A percentile compares a stretch with the other conserved stretches of the same genome.
phyloP scores from a whole-genome alignment of 2,113 vertebrate genomes.

The Nerophis lumbriciformis region DNA sequence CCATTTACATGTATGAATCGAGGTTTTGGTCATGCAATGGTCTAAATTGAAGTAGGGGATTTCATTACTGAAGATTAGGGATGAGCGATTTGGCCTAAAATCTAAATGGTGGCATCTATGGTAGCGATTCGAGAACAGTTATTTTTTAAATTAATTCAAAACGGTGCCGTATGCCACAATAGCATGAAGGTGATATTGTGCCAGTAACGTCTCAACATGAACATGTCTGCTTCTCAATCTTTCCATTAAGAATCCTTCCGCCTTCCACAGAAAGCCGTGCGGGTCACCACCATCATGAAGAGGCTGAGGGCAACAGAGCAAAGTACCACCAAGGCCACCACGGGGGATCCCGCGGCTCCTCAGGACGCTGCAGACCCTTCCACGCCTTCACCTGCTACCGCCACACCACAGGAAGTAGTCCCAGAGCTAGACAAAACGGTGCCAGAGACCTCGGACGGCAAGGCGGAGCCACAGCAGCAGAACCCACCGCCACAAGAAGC shows the following conservation, averaged over 20 bases:
- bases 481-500: conserved; percentile 49
- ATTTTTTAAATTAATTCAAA: no score
- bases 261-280: conserved; percentile 86
- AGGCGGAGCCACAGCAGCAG: conserved; percentile 51
- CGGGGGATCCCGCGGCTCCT: conserved; percentile 41
- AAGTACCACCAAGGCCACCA: conserved; percentile 49
- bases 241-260: not conserved
- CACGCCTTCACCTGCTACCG: conserved; percentile 23
- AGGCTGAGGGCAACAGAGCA: conserved; percentile 85
- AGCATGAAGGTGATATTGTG: no score
- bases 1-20: no score
- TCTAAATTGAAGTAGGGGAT: no score
- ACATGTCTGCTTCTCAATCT: not conserved
- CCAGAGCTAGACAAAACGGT: conserved; percentile 42
- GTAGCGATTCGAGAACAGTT: no score
- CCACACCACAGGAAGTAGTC: conserved; percentile 15
- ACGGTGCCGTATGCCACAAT: no score
- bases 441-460: conserved; percentile 18
- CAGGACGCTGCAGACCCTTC: conserved; percentile 39
- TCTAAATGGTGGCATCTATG: no score
- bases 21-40: no score
- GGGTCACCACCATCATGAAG: conserved; percentile 98
- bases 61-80: no score
- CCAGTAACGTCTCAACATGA: no score
- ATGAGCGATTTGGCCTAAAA: no score